phyloP scores from a whole-genome alignment of 2,888 invertebrate genomes.

The Listrodromus nycthemerus region DNA sequence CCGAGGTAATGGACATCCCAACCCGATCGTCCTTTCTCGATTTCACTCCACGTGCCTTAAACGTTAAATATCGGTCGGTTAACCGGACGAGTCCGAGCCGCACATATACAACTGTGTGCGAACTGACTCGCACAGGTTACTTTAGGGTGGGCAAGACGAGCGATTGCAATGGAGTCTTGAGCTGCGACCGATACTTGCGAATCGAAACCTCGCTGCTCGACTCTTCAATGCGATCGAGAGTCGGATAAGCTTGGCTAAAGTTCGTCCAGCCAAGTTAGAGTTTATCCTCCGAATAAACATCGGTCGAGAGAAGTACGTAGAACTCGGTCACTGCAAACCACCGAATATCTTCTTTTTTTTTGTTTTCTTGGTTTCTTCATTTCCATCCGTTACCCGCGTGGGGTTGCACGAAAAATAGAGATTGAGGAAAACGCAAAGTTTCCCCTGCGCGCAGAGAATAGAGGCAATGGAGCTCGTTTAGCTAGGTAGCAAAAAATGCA shows the following conservation, averaged over 20 bases:
- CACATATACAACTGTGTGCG: neutral
- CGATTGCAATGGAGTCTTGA: constrained; percentile 23
- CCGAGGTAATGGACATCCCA: constrained; percentile 56
- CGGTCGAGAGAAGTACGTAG: constrained; percentile 22
- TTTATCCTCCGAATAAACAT: constrained; percentile 54
- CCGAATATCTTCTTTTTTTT: neutral
- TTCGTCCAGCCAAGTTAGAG: constrained; percentile 42
- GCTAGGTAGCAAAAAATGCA: constrained; percentile 38
- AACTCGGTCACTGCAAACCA: constrained; percentile 2
- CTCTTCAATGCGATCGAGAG: constrained; percentile 37
- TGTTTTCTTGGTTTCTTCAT: constrained; percentile 19
- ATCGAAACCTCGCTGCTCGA: constrained; percentile 28
- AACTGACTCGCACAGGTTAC: neutral
- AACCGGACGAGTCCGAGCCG: constrained; percentile 5
- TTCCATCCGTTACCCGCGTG: constrained; percentile 16
- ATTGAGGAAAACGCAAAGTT: constrained; percentile 36
- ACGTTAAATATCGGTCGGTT: constrained; percentile 61
- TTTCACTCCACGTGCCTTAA: constrained; percentile 57
- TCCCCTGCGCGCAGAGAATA: neutral
- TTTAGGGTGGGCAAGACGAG: neutral
- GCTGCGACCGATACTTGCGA: constrained; percentile 3
- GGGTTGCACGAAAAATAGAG: constrained; percentile 16
- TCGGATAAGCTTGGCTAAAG: constrained; percentile 42
- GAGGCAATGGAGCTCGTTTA: constrained; percentile 53
- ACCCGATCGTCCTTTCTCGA: constrained; percentile 55